These are phyloP conservation scores for Papilio machaon DNA, from an alignment of 1,140 invertebrate species.

Conservation along the genomic window DNA sequence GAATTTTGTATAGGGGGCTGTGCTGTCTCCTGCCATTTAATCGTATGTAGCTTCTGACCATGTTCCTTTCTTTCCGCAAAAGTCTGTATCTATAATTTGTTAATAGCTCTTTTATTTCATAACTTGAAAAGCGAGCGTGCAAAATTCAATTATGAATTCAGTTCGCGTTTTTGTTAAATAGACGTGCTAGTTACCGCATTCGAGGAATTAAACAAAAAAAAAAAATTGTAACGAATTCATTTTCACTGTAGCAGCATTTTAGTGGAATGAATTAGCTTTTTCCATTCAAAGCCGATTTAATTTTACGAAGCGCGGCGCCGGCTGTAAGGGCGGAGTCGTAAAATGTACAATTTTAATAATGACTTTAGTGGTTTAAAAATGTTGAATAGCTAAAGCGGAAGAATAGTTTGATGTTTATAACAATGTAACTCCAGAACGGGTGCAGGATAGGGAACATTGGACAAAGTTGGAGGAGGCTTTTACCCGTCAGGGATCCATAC, in stretches of 20 bases:
- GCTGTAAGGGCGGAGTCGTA: background rate
- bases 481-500: too few relatives aligned
- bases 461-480: too few relatives aligned
- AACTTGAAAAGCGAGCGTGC: background rate
- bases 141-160: slow-evolving; percentile 4
- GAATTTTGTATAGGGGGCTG: too few relatives aligned
- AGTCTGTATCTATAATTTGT: too few relatives aligned
- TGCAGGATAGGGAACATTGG: too few relatives aligned
- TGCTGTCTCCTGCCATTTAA: too few relatives aligned
- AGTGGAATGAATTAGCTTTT: slow-evolving; percentile 21
- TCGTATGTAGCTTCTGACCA: too few relatives aligned
- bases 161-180: slow-evolving; percentile 21
- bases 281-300: slow-evolving; percentile 21
- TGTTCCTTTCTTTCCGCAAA: too few relatives aligned
- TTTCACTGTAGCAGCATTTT: slow-evolving; percentile 23
- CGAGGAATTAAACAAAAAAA: slow-evolving; percentile 14
- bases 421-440: background rate
- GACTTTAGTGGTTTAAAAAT: background rate
- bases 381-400: background rate
- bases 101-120: background rate
- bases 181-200: background rate
- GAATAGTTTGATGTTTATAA: background rate
- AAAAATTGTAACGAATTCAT: slow-evolving; percentile 17
- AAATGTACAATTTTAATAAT: background rate
- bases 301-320: background rate